Evolutionary conservation across 1,140 invertebrate genomes (phyloP).

Genomic region (Theocolax elegans): DNA sequence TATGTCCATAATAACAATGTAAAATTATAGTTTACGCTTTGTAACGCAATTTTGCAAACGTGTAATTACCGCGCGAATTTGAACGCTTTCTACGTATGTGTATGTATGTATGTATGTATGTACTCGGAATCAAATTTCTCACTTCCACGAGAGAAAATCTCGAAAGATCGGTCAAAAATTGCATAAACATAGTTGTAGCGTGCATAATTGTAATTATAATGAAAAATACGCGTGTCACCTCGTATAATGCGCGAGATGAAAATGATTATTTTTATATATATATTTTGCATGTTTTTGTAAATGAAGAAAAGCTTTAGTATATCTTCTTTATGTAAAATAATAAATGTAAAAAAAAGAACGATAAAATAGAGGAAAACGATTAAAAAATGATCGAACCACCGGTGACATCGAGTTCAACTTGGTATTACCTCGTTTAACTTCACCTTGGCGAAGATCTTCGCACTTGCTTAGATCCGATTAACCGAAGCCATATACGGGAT

Average conservation of each 20-base stretch:
- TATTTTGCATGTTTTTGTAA: too few relatives aligned
- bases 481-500: constrained; percentile 61
- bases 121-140: constrained; percentile 13
- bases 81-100: not conserved
- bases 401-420: too few relatives aligned
- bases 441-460: constrained; percentile 31
- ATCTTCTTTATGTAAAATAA: too few relatives aligned
- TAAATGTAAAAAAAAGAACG: not conserved
- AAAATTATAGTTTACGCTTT: not conserved
- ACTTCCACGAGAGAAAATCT: not conserved
- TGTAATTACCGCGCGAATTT: not conserved
- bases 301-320: too few relatives aligned
- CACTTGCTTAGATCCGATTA: constrained; percentile 59
- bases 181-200: too few relatives aligned
- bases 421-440: constrained; percentile 27
- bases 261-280: too few relatives aligned
- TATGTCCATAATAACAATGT: too few relatives aligned
- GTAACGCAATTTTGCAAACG: not conserved
- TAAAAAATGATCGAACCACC: too few relatives aligned
- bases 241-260: too few relatives aligned
- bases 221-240: too few relatives aligned
- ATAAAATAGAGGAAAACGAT: not conserved
- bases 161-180: not conserved
- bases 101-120: too few relatives aligned
- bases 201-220: too few relatives aligned